Conservation (phyloP, 2,113 vertebrate genomes). For the Sus scrofa region T2T-Sscrofa CM000829.6:30550501-30551000, state of each 20-base stretch:
- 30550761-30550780: neutral
- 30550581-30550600: neutral
- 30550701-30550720: neutral
- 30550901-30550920: neutral
- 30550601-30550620: neutral
- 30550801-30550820: neutral
- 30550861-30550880: neutral
- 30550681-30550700: neutral
- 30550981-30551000: neutral
- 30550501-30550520: neutral
- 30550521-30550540: neutral
- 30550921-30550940: neutral
- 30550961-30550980: neutral
- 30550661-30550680: neutral
- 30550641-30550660: accelerated
- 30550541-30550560: neutral
- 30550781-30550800: neutral
- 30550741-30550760: neutral
- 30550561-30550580: neutral
- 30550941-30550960: constrained; percentile 37
- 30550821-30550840: neutral
- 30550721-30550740: neutral
- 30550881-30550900: constrained; percentile 43
- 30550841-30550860: neutral
- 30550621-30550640: neutral